Conservation (phyloP, 2,888 invertebrate species). For the Kuschelorhynchus macadamiae region DNA sequence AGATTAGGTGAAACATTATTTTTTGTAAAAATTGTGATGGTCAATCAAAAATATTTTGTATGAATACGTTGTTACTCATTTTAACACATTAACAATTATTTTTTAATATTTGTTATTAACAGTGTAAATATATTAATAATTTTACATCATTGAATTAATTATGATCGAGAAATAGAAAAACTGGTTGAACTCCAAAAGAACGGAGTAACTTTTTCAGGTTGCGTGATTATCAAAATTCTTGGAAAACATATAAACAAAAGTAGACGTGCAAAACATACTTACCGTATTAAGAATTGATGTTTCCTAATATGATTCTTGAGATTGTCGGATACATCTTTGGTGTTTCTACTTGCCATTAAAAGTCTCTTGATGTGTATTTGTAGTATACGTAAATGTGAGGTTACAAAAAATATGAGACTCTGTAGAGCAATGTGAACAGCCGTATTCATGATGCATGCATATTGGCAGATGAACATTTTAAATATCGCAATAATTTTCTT, state of each 20-base stretch:
- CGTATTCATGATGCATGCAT: neutral
- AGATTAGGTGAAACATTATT: too few species aligned
- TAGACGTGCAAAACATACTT: neutral
- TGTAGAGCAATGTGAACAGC: neutral
- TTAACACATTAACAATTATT: too few species aligned
- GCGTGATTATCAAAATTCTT: too few species aligned
- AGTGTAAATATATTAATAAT: too few species aligned
- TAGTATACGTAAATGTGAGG: slow-evolving; percentile 6
- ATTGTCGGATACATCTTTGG: neutral
- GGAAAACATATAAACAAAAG: slow-evolving; percentile 15
- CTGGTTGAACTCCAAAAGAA: too few species aligned
- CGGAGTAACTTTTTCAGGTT: too few species aligned
- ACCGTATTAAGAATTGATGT: slow-evolving; percentile 27
- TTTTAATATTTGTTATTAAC: too few species aligned
- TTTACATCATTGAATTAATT: too few species aligned
- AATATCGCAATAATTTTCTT: neutral
- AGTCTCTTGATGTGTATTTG: neutral
- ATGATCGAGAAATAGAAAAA: too few species aligned
- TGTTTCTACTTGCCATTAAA: neutral
- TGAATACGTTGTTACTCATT: too few species aligned
- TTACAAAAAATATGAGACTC: slow-evolving; percentile 8
- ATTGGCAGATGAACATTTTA: slow-evolving; percentile 3
- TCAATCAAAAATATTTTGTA: too few species aligned
- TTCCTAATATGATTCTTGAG: neutral
- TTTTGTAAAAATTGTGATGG: too few species aligned